Conservation (phyloP, 2,888 invertebrate species). For the Tanypteryx hageni region DNA sequence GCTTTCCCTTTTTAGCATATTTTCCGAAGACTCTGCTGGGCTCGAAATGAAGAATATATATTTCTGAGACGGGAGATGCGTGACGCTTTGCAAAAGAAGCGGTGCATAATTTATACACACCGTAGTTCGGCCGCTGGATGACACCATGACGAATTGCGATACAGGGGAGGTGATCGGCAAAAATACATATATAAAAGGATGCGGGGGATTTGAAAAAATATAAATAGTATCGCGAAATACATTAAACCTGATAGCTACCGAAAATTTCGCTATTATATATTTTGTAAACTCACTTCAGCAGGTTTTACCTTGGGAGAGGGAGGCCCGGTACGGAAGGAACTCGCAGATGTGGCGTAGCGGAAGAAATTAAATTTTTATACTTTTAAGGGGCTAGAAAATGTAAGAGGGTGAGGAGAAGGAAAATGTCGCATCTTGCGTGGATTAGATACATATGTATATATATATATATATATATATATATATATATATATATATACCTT, state of each 20-base stretch:
- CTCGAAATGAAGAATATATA: slow-evolving; percentile 1
- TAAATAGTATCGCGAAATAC: neutral
- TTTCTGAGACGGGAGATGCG: neutral
- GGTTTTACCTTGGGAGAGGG: neutral
- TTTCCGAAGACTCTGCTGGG: neutral
- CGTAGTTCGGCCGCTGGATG: neutral
- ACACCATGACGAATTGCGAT: neutral
- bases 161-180: neutral
- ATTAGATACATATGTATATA: too few relatives aligned
- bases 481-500: too few relatives aligned
- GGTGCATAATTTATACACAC: neutral
- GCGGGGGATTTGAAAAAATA: neutral
- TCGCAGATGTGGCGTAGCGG: neutral
- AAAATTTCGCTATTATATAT: neutral
- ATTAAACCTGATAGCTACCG: neutral
- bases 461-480: too few relatives aligned
- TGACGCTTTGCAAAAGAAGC: neutral
- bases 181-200: too few relatives aligned
- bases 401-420: neutral
- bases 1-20: neutral
- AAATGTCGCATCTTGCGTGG: neutral
- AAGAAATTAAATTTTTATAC: neutral
- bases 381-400: neutral
- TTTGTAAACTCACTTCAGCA: neutral
- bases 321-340: neutral